Evolutionary conservation across 2,797 vertebrate species (phyloP).

Genomic region (Strix occidentalis): DNA sequence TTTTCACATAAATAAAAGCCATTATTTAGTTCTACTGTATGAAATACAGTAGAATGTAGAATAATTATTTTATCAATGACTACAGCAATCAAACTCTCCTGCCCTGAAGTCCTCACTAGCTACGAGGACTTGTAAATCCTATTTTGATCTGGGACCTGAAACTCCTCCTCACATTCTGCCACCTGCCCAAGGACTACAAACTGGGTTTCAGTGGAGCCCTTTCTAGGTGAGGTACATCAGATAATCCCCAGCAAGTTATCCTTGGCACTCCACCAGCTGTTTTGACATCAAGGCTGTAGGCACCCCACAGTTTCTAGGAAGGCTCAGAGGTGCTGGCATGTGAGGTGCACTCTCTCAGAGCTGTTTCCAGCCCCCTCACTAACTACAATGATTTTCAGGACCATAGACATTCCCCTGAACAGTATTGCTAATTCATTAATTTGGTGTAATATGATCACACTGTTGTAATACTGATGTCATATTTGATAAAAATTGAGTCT

Average conservation of each 20-base stretch:
- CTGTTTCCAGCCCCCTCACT: neutral
- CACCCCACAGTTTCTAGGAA: neutral
- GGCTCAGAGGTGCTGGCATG: neutral
- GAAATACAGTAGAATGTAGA: neutral
- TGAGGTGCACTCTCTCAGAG: neutral
- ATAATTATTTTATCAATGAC: neutral
- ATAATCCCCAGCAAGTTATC: neutral
- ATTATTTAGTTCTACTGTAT: neutral
- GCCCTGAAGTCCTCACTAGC: neutral
- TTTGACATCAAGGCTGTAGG: neutral
- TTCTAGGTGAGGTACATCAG: neutral
- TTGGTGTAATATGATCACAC: neutral
- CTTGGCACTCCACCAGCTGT: neutral
- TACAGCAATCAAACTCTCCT: neutral
- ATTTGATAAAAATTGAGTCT: neutral
- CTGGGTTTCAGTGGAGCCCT: neutral
- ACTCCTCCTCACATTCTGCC: neutral
- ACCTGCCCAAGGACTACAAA: neutral
- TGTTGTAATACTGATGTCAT: neutral
- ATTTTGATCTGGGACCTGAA: neutral
- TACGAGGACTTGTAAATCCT: neutral
- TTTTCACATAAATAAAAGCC: neutral
- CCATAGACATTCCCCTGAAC: neutral
- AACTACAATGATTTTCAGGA: neutral
- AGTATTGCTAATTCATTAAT: neutral